Conservation (phyloP, 2,888 invertebrate genomes). For the Rhamnusium bicolor region DNA sequence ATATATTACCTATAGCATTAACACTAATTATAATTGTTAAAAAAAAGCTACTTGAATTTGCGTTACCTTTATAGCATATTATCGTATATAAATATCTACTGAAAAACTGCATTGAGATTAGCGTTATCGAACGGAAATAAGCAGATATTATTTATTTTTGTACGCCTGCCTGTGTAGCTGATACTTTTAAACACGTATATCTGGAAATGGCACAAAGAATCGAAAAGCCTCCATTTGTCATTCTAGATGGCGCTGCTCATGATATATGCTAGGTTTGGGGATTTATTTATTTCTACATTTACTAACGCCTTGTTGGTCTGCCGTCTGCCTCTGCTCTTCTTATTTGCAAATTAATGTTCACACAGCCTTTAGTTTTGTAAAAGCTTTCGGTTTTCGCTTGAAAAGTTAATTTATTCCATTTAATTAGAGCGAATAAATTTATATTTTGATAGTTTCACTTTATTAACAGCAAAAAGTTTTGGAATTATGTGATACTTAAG, state of each 20-base stretch:
- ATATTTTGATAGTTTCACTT: slow-evolving; percentile 48
- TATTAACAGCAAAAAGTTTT: slow-evolving; percentile 29
- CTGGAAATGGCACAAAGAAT: slow-evolving; percentile 51
- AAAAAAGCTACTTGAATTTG: too few relatives aligned
- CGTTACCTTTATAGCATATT: too few relatives aligned
- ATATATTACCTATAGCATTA: too few relatives aligned
- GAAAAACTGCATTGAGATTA: too few relatives aligned
- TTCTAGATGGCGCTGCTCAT: slow-evolving; percentile 49
- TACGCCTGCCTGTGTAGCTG: background rate
- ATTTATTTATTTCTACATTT: slow-evolving; percentile 52
- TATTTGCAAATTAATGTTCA: slow-evolving; percentile 52
- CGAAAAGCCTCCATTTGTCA: slow-evolving; percentile 56
- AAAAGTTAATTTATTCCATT: slow-evolving; percentile 47
- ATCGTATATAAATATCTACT: too few relatives aligned
- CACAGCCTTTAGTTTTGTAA: slow-evolving; percentile 48
- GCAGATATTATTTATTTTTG: background rate
- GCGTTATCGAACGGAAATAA: background rate
- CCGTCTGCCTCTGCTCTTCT: slow-evolving; percentile 29
- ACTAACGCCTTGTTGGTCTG: slow-evolving; percentile 39
- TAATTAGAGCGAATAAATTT: slow-evolving; percentile 50
- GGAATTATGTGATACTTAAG: slow-evolving; percentile 4
- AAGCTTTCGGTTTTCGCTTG: slow-evolving; percentile 43
- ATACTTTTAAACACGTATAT: slow-evolving; percentile 49
- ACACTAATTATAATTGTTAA: too few relatives aligned
- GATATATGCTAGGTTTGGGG: slow-evolving; percentile 49